Evolutionary conservation across 2,797 vertebrate species (phyloP).

Genomic region (Chlorospingus semifuscus): DNA sequence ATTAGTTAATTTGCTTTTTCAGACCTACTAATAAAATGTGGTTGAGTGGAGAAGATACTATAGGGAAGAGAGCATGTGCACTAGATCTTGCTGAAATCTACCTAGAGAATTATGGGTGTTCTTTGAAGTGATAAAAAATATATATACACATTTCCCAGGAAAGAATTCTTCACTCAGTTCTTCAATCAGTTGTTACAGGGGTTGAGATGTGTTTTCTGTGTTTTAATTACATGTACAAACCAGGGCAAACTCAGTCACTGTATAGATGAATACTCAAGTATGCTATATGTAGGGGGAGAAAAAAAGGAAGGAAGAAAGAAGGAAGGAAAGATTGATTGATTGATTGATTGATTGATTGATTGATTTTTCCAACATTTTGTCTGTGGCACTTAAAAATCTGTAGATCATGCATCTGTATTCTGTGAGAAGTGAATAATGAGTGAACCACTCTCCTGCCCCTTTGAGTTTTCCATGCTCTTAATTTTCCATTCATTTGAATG

Average conservation of each 20-base stretch:
- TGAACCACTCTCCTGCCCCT: background rate
- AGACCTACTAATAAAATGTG: background rate
- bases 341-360: background rate
- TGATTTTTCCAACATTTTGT: background rate
- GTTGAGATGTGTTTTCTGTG: background rate
- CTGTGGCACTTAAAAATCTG: background rate
- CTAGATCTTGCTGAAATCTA: background rate
- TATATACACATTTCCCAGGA: background rate
- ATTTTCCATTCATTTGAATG: background rate
- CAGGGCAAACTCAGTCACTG: background rate
- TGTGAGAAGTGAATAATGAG: background rate
- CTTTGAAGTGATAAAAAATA: background rate
- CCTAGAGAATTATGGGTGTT: background rate
- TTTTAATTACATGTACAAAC: background rate
- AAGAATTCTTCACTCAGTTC: background rate
- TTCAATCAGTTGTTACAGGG: background rate
- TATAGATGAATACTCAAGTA: background rate
- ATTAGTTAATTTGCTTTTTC: background rate
- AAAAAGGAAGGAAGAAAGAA: background rate
- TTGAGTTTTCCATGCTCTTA: background rate
- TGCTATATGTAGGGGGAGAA: background rate
- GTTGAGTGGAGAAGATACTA: background rate
- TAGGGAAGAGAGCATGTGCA: background rate
- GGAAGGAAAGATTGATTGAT: background rate
- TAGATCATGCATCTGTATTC: background rate